Conservation (phyloP, 2,888 invertebrate species). For the Mythimna loreyi region DNA sequence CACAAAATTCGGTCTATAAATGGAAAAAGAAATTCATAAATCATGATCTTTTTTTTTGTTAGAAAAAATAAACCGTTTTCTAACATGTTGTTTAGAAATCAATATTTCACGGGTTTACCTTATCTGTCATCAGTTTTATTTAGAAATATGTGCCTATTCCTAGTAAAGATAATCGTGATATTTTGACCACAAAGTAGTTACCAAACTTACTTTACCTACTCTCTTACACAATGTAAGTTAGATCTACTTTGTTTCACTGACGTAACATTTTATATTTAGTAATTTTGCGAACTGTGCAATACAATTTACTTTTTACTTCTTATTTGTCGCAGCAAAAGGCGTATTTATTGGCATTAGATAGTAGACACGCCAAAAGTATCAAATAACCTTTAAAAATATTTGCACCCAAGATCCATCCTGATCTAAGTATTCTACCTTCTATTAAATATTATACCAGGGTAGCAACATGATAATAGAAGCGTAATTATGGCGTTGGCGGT, state of each 20-base stretch:
- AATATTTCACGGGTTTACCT: not conserved
- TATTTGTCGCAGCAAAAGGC: not conserved
- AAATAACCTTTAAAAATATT: no score
- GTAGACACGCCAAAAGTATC: not conserved
- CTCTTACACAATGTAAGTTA: slow-evolving; percentile 43
- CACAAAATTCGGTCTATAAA: not conserved
- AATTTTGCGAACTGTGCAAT: slow-evolving; percentile 20
- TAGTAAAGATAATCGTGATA: not conserved
- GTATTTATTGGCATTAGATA: not conserved
- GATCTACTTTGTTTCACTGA: slow-evolving; percentile 32
- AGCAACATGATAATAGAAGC: not conserved
- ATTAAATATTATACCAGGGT: slow-evolving; percentile 12
- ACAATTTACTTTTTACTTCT: slow-evolving; percentile 26
- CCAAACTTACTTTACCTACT: slow-evolving; percentile 18
- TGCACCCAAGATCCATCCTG: not conserved
- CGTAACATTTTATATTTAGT: slow-evolving; percentile 38
- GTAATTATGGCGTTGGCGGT: not conserved
- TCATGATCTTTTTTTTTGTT: no score
- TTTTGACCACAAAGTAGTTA: slow-evolving; percentile 13
- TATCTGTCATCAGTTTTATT: slow-evolving; percentile 18
- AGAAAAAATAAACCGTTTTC: not conserved
- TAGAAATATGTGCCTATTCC: slow-evolving; percentile 21
- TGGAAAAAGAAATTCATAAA: not conserved
- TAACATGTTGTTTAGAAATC: not conserved
- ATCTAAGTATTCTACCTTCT: no score